Evolutionary conservation across 2,888 invertebrate genomes (phyloP).

Genomic region (Stenolophus ochropezus): DNA sequence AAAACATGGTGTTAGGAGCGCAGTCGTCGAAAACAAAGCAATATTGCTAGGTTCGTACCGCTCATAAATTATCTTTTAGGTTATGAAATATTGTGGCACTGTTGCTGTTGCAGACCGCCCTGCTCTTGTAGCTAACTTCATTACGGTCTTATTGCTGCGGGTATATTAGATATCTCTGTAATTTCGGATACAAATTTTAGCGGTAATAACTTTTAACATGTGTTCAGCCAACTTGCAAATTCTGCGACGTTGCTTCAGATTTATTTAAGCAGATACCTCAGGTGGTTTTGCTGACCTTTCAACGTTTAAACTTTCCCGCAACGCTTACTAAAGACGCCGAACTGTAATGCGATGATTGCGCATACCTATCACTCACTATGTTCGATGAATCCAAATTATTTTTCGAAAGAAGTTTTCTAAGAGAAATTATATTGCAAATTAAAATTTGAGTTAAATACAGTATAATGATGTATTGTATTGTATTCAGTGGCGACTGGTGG

Average conservation of each 20-base stretch:
- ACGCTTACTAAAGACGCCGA: too few relatives aligned
- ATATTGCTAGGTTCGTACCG: conserved; percentile 15
- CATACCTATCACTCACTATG: too few relatives aligned
- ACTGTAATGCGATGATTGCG: too few relatives aligned
- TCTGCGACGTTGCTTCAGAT: conserved; percentile 20
- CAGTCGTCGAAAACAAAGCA: conserved; percentile 31
- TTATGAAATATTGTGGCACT: conserved; percentile 33
- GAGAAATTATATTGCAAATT: too few relatives aligned
- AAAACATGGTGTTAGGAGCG: conserved; percentile 14
- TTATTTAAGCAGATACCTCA: conserved; percentile 15
- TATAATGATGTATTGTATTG: too few relatives aligned
- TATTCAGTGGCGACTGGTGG: too few relatives aligned
- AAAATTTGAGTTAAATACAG: too few relatives aligned
- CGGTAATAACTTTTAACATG: conserved; percentile 36
- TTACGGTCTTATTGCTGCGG: conserved; percentile 48
- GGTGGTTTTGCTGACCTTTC: background rate
- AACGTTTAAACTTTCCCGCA: too few relatives aligned
- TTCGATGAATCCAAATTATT: too few relatives aligned
- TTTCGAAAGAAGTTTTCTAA: too few relatives aligned
- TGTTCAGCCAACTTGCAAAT: conserved; percentile 43
- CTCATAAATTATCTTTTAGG: conserved; percentile 50
- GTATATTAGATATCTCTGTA: conserved; percentile 49
- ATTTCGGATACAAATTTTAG: conserved; percentile 47
- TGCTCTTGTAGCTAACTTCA: conserved; percentile 47
- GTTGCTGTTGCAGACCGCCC: conserved; percentile 1